Conservation (phyloP, 1,140 invertebrate genomes). For the Thrips palmi region DNA sequence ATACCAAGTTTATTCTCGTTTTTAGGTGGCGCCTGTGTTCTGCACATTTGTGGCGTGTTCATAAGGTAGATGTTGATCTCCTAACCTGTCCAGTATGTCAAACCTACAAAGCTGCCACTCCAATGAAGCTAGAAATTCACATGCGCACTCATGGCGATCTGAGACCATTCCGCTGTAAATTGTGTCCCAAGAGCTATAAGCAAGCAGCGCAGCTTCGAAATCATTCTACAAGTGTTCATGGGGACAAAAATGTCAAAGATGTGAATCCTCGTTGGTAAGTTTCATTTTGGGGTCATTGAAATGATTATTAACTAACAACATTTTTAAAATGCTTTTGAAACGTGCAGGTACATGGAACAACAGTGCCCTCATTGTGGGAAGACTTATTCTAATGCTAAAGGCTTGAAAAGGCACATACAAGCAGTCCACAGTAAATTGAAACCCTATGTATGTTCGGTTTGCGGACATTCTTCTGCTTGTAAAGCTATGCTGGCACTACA, state of each 20-base stretch:
- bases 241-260: slow-evolving; percentile 23
- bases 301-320: slow-evolving; percentile 11
- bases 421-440: slow-evolving; percentile 59
- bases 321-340: slow-evolving; percentile 16
- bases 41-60: slow-evolving; percentile 45
- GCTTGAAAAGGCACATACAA: slow-evolving; percentile 54
- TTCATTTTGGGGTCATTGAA: not conserved
- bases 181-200: slow-evolving; percentile 43
- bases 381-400: slow-evolving; percentile 52
- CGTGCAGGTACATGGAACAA: slow-evolving; percentile 39
- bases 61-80: slow-evolving; percentile 43
- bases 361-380: slow-evolving; percentile 48
- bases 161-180: slow-evolving; percentile 33
- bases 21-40: too few species aligned
- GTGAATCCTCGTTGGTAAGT: slow-evolving; percentile 11
- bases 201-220: slow-evolving; percentile 40
- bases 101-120: slow-evolving; percentile 31
- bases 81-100: slow-evolving; percentile 40
- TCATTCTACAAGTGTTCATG: slow-evolving; percentile 35
- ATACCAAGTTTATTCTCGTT: too few species aligned
- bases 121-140: slow-evolving; percentile 34
- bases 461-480: slow-evolving; percentile 47
- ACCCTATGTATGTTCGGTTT: slow-evolving; percentile 55
- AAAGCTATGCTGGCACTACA: slow-evolving; percentile 50
- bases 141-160: slow-evolving; percentile 38